These are phyloP conservation scores for Chironomus striatipennis DNA, from an alignment of 1,140 invertebrate species.

Conservation along the genomic window DNA sequence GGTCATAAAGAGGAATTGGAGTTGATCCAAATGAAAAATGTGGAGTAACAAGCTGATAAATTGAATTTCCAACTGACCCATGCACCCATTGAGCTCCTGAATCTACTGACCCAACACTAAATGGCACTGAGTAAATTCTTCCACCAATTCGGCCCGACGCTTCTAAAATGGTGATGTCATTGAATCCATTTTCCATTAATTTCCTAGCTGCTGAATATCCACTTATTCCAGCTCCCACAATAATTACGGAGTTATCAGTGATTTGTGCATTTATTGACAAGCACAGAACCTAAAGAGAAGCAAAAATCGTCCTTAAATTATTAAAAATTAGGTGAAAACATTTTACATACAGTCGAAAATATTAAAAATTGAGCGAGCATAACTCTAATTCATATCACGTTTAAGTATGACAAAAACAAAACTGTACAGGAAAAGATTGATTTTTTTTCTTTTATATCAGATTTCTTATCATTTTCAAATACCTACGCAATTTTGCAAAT, in stretches of 20 bases:
- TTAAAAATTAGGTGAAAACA: no score
- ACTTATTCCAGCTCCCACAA: slow-evolving; percentile 50
- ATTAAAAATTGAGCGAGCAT: no score
- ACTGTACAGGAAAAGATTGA: no score
- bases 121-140: slow-evolving; percentile 50
- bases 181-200: slow-evolving; percentile 45
- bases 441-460: no score
- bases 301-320: no score
- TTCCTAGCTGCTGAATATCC: slow-evolving; percentile 50
- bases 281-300: no score
- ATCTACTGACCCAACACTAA: slow-evolving; percentile 57
- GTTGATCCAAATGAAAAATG: slow-evolving; percentile 43
- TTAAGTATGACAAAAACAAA: no score
- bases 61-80: slow-evolving; percentile 57
- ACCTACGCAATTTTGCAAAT: no score
- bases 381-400: no score
- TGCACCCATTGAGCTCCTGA: slow-evolving; percentile 67
- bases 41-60: slow-evolving; percentile 54
- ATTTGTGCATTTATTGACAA: no score
- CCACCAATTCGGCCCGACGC: slow-evolving; percentile 63
- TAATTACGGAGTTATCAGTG: slow-evolving; percentile 37
- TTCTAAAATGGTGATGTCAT: slow-evolving; percentile 50
- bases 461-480: no score
- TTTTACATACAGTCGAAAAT: no score
- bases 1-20: slow-evolving; percentile 31